Conservation (phyloP, 2,113 vertebrate species). For the Chascanopsetta lugubris region DNA sequence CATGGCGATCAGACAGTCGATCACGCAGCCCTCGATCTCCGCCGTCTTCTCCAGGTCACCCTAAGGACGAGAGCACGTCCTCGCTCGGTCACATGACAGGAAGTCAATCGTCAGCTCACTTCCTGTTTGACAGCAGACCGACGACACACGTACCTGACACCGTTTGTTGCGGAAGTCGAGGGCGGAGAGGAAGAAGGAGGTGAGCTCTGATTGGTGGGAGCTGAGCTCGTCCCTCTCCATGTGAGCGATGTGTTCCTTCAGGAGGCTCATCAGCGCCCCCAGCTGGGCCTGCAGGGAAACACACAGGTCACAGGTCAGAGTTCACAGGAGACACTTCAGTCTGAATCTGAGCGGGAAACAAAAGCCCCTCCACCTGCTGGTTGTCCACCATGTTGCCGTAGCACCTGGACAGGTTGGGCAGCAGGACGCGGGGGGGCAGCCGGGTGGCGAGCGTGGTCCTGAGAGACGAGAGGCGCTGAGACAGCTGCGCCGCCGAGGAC, state of each 20-base stretch:
- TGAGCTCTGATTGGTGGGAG: conserved; percentile 91
- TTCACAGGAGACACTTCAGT: background rate
- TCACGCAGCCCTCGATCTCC: conserved; percentile 83
- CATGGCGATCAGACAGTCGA: conserved; percentile 90
- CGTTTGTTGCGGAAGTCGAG: conserved; percentile 89
- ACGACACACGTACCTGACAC: conserved; percentile 77
- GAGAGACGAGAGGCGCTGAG: conserved; percentile 79
- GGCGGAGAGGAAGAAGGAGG: conserved; percentile 88
- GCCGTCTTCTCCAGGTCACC: conserved; percentile 84
- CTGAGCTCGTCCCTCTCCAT: conserved; percentile 89
- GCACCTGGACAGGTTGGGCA: conserved; percentile 85
- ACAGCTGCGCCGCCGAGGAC: conserved; percentile 80
- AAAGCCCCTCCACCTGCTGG: conserved; percentile 80
- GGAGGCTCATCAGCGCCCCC: conserved; percentile 86
- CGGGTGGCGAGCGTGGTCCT: conserved; percentile 86
- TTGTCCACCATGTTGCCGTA: conserved; percentile 80
- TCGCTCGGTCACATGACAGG: too few relatives aligned
- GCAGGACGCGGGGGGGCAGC: conserved; percentile 88
- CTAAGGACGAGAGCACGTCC: conserved; percentile 74
- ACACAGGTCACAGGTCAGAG: background rate
- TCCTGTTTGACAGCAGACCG: background rate
- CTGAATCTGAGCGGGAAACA: background rate
- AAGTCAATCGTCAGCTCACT: background rate
- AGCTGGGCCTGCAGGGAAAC: conserved; percentile 78
- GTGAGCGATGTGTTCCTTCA: conserved; percentile 88